Evolutionary conservation across 2,797 vertebrate genomes (phyloP).

Genomic region (Sebastes ruberrimus): DNA sequence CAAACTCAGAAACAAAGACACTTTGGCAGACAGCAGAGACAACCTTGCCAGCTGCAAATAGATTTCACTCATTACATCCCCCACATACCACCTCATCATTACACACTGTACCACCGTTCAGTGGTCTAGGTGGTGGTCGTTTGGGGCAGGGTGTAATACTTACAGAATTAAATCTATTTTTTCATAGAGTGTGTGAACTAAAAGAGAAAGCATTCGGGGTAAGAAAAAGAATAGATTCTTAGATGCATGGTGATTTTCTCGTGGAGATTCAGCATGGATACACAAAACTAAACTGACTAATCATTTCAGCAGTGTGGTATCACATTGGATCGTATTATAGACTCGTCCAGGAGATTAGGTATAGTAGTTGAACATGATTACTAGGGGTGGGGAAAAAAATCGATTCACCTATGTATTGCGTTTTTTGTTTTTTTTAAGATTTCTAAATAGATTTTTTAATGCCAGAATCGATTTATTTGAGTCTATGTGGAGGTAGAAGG

Average conservation of each 20-base stretch:
- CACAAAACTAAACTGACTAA: no score
- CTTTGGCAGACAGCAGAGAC: slow-evolving; percentile 37
- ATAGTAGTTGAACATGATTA: not conserved
- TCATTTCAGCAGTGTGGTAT: not conserved
- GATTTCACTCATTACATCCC: slow-evolving; percentile 32
- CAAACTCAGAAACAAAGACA: slow-evolving; percentile 49
- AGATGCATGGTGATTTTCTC: not conserved
- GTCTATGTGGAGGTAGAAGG: no score
- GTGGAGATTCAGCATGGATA: no score
- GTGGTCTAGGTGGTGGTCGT: not conserved
- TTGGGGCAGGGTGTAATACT: not conserved
- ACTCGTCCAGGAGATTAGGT: not conserved
- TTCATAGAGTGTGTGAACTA: slow-evolving; percentile 21
- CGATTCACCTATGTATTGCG: no score
- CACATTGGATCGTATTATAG: not conserved
- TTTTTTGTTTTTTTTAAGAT: no score
- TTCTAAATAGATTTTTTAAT: no score
- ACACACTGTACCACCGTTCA: not conserved
- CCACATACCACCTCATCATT: slow-evolving; percentile 3
- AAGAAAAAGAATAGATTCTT: not conserved
- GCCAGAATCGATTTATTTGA: no score
- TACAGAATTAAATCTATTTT: not conserved
- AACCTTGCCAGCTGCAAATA: slow-evolving; percentile 52
- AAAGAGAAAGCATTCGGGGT: not conserved
- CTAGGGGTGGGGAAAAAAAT: no score